Evolutionary conservation across 1,140 invertebrate genomes (phyloP), one percentile per base, ranked within the genome.

Genomic region (Drosophila varians): DNA sequence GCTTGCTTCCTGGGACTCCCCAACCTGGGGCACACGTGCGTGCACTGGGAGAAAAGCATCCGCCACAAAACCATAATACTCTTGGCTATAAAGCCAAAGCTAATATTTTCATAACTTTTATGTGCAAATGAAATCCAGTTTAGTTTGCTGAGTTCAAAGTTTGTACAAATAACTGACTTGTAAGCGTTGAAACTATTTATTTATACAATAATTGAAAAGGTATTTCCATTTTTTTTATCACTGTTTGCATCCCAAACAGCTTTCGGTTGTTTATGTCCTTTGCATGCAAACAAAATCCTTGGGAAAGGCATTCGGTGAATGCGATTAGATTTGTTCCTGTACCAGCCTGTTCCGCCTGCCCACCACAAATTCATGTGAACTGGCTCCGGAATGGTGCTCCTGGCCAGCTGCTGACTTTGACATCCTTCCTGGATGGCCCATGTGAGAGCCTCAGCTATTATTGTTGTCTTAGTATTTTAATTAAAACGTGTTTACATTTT

Each of bases 391-490:
- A 31, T 57, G 55, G 31, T 43, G 64, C 38, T 66, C 46, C 64
- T 49, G 58, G 46, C 38, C 58, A 74, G 52, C 70, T 57, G 52
- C 34, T 51, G 60, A 64, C 69, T 72, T 72, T 54, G 68, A 72
- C 48, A 54, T 73, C 56, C 68, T 55, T 51, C 19, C 71, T 12
- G 49, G 19, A 1, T 12, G 16, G 25, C 18, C 34, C 36, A 47
- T 60, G 12, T 26, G 46, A 66, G 60, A 66, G 60, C 16, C 60
- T 25, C 46, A 4, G 60, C 60, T 51, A 79, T 87, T 86, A 80
- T 77, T 87, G 80, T 80, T 86, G 82, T 75, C 76, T 86, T 87
- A 80, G 80, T 87, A 80, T 86, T 86, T 86, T 87, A 86, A 86
- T 86, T 86, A 86, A 86, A 86, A 87, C 75, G 73, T 87, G 77